phyloP scores from a whole-genome alignment of 30 jellyfish, hydroid and myxozoan genomes.

The Hydra vulgaris region DNA sequence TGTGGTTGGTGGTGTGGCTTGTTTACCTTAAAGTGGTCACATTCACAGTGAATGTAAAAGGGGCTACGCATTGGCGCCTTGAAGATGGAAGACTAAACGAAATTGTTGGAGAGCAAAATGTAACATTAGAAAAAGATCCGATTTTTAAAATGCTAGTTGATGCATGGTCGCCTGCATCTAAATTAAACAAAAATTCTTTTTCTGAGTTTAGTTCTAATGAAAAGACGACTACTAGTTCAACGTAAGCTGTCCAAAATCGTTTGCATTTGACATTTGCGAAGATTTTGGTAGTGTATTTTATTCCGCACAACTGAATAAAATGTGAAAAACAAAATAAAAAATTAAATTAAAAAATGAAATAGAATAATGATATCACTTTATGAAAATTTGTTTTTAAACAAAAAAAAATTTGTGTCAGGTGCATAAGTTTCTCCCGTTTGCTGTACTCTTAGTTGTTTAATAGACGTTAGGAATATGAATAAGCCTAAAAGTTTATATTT shows the following conservation, averaged over 20 bases:
- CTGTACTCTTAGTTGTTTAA: too few species aligned
- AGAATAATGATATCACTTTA: too few species aligned
- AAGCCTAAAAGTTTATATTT: too few species aligned
- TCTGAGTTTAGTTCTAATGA: not conserved
- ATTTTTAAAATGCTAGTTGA: slow-evolving; percentile 33
- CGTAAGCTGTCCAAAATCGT: not conserved
- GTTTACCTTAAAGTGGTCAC: not conserved
- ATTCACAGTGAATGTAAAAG: not conserved
- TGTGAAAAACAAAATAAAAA: too few species aligned
- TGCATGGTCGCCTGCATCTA: slow-evolving; percentile 5
- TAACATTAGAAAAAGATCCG: slow-evolving; percentile 48
- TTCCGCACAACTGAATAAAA: too few species aligned
- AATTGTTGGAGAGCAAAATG: slow-evolving; percentile 44
- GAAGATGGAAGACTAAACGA: slow-evolving; percentile 47
- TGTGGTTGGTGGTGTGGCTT: not conserved
- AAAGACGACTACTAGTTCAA: not conserved
- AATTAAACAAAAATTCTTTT: not conserved
- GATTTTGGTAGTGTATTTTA: not conserved
- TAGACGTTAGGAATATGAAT: too few species aligned
- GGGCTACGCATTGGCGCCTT: slow-evolving; percentile 76
- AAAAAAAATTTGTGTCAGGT: too few species aligned
- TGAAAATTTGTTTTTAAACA: too few species aligned
- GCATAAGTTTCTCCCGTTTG: too few species aligned
- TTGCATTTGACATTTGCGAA: not conserved
- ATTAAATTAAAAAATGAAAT: too few species aligned